A percentile compares a stretch with the other conserved stretches of the same genome.
Conservation (phyloP, 2,888 invertebrate genomes). For the Synanthedon tipuliformis region DNA sequence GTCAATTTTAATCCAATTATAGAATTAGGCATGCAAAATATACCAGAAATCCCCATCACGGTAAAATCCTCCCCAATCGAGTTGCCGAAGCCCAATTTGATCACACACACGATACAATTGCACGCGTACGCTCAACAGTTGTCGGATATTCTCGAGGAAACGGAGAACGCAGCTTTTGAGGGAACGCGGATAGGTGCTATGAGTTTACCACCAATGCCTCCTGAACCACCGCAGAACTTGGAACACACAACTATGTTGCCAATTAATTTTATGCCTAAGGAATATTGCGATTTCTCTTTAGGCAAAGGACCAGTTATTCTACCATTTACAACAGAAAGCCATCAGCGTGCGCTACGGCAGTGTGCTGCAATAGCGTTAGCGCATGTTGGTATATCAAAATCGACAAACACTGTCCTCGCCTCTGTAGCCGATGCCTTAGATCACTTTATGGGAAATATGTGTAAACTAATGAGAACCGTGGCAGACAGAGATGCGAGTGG, state of each 20-base stretch:
- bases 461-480: slow-evolving; percentile 47
- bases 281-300: slow-evolving; percentile 55
- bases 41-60: slow-evolving; percentile 58
- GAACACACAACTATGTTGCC: slow-evolving; percentile 45
- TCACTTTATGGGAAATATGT: slow-evolving; percentile 52
- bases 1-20: slow-evolving; percentile 65
- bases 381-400: slow-evolving; percentile 46
- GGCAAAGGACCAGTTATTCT: slow-evolving; percentile 51
- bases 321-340: slow-evolving; percentile 60
- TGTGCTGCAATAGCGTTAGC: slow-evolving; percentile 59
- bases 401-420: slow-evolving; percentile 47
- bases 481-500: slow-evolving; percentile 55
- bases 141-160: slow-evolving; percentile 41
- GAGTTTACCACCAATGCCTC: slow-evolving; percentile 41
- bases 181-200: slow-evolving; percentile 38
- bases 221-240: slow-evolving; percentile 35
- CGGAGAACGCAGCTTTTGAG: slow-evolving; percentile 44
- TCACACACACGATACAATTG: slow-evolving; percentile 58
- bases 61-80: slow-evolving; percentile 59
- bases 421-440: slow-evolving; percentile 52
- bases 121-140: slow-evolving; percentile 48
- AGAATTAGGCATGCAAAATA: slow-evolving; percentile 63
- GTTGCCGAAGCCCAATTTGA: slow-evolving; percentile 51
- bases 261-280: slow-evolving; percentile 49
- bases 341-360: slow-evolving; percentile 50